Conservation (phyloP, 2,797 vertebrate genomes). For the Clamator glandarius region DNA sequence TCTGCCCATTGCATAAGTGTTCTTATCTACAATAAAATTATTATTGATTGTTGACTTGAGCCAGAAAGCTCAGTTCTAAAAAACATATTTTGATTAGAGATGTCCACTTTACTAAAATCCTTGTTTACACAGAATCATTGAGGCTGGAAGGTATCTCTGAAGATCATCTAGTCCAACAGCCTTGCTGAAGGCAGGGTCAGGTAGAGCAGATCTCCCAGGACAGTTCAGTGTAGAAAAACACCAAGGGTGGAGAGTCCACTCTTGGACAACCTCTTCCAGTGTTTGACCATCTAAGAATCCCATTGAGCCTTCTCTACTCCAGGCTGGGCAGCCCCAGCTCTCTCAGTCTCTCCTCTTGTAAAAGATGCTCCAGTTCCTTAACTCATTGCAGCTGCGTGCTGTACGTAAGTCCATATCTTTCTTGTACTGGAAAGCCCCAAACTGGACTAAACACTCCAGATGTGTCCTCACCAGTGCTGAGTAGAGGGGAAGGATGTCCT, state of each 20-base stretch:
- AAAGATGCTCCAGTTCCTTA: neutral
- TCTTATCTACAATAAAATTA: conserved; percentile 25
- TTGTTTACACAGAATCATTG: neutral
- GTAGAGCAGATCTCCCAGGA: neutral
- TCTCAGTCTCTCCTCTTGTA: neutral
- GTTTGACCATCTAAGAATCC: neutral
- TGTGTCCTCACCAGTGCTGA: neutral
- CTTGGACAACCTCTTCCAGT: neutral
- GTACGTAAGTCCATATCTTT: neutral
- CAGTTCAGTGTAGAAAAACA: neutral
- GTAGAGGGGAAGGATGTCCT: neutral
- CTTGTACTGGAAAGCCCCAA: neutral
- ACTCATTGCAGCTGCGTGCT: neutral
- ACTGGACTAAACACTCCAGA: neutral
- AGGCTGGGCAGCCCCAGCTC: neutral
- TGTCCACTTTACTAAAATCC: neutral
- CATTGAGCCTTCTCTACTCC: neutral
- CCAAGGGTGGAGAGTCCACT: neutral
- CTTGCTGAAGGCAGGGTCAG: neutral
- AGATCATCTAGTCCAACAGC: neutral
- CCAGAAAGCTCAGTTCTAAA: conserved; percentile 30
- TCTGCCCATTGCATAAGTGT: neutral
- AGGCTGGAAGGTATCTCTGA: neutral
- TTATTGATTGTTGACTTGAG: conserved; percentile 40
- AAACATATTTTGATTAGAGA: conserved; percentile 10